Evolutionary conservation across 2,113 vertebrate species (phyloP).

Genomic region (Lichenostomus cassidix): DNA sequence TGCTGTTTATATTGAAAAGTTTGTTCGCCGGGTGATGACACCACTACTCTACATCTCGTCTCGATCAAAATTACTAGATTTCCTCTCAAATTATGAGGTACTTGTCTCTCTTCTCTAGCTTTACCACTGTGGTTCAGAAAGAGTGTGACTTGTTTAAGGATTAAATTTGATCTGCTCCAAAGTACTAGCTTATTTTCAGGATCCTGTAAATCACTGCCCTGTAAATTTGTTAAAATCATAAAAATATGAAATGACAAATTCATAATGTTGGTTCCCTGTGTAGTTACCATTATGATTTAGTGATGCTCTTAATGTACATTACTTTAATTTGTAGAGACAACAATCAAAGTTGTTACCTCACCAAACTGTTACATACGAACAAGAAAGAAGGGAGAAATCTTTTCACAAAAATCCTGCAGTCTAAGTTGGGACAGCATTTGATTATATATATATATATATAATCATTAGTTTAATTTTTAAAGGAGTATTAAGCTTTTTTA

Average conservation of each 20-base stretch:
- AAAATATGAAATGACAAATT: not conserved
- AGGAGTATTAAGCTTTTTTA: not conserved
- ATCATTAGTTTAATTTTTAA: not conserved
- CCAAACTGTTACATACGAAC: not conserved
- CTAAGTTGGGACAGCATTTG: not conserved
- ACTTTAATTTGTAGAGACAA: not conserved
- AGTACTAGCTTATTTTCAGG: conserved; percentile 15
- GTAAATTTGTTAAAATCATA: not conserved
- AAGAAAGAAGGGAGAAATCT: not conserved
- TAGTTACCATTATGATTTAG: not conserved
- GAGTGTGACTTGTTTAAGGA: conserved; percentile 30
- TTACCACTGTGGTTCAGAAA: conserved; percentile 50
- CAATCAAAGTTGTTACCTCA: not conserved
- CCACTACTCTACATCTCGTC: conserved; percentile 94
- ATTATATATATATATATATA: not conserved
- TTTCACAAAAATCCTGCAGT: not conserved
- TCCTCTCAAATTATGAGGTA: conserved; percentile 94
- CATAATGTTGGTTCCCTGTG: not conserved
- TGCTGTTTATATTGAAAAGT: conserved; percentile 93
- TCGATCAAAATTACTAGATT: conserved; percentile 83
- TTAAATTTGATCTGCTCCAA: conserved; percentile 14
- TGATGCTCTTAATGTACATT: not conserved
- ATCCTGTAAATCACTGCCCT: conserved; percentile 1
- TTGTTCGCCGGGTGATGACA: conserved; percentile 88
- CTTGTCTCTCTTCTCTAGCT: conserved; percentile 61